Evolutionary conservation across 2,113 vertebrate species (phyloP), one percentile per base, ranked within the genome.

Genomic region (Globicephala melas): DNA sequence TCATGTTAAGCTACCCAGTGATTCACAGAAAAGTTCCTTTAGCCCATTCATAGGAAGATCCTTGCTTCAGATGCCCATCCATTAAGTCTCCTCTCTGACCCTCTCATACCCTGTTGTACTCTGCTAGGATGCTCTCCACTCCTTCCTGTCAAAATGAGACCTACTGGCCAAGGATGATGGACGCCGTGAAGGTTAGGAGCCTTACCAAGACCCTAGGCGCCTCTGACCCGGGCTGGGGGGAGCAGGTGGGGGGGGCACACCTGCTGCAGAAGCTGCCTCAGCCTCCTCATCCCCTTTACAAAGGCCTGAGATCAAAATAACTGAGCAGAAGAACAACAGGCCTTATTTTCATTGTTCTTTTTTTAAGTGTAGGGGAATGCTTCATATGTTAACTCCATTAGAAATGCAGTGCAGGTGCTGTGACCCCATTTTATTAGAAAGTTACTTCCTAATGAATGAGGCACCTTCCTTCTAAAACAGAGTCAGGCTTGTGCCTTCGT

Each of bases 211-310:
- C 71, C 60, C 63, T 6, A 17, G 44, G 31, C 1, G 8, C 28
- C 5, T 9, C 26, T 47, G 8, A 11, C 76, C 18, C 1, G 6
- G 68, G 18, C 6, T 0, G 0, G 0, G n/a, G 9, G 11, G 5
- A 6, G 2, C 1, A 0, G 5, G 33, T 26, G 50, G 12, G 28
- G 21, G 58, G 15, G 15, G 8, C 18, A 31, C 8, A 0, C 23
- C 0, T 3, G 0, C 6, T 7, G 31, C 14, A 10, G 50, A 71
- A 38, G 25, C 31, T 33, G 21, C 26, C 44, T 41, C 15, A 0
- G 2, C 21, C 23, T 41, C 55, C 23, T 38, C 26, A 33, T 20
- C 53, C 28, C 31, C 18, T 26, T 85, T 20, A 63, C 38, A 53
- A 36, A 92, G 25, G 44, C 15, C 13, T 18, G 2, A 60, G 62